These are phyloP conservation scores for Bibio marci DNA, from an alignment of 2,888 invertebrate genomes.

Conservation along the genomic window DNA sequence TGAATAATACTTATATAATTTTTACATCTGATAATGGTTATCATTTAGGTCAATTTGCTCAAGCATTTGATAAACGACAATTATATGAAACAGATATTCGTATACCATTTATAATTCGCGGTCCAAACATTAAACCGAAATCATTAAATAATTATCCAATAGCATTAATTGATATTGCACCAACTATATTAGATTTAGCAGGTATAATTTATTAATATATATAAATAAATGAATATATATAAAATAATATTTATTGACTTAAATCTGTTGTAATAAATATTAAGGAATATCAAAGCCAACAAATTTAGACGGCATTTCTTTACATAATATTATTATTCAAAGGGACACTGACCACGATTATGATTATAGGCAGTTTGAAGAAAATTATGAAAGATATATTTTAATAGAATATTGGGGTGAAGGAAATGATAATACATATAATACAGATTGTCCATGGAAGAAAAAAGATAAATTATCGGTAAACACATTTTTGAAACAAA, in stretches of 20 bases:
- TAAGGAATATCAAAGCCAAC: too few relatives aligned
- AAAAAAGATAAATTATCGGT: slow-evolving; percentile 42
- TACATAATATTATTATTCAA: too few relatives aligned
- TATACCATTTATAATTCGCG: slow-evolving; percentile 65
- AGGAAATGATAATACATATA: slow-evolving; percentile 36
- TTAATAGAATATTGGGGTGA: slow-evolving; percentile 76
- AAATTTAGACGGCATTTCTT: too few relatives aligned
- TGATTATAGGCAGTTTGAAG: not conserved
- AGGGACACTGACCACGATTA: not conserved
- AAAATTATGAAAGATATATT: slow-evolving; percentile 34
- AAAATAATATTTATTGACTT: not conserved
- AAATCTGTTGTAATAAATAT: not conserved
- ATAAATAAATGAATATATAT: too few relatives aligned
- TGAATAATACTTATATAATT: slow-evolving; percentile 64
- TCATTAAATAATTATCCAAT: slow-evolving; percentile 37
- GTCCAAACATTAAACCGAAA: slow-evolving; percentile 44
- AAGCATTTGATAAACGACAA: slow-evolving; percentile 78
- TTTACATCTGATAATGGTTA: slow-evolving; percentile 85
- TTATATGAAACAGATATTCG: slow-evolving; percentile 80
- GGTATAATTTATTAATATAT: slow-evolving; percentile 4
- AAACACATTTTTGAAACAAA: slow-evolving; percentile 22
- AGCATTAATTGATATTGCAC: slow-evolving; percentile 65
- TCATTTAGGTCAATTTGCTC: slow-evolving; percentile 78
- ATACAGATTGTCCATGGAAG: slow-evolving; percentile 45
- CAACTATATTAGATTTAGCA: slow-evolving; percentile 63